phyloP scores from a whole-genome alignment of 2,113 vertebrate genomes.

The Carlito syrichta region DNA sequence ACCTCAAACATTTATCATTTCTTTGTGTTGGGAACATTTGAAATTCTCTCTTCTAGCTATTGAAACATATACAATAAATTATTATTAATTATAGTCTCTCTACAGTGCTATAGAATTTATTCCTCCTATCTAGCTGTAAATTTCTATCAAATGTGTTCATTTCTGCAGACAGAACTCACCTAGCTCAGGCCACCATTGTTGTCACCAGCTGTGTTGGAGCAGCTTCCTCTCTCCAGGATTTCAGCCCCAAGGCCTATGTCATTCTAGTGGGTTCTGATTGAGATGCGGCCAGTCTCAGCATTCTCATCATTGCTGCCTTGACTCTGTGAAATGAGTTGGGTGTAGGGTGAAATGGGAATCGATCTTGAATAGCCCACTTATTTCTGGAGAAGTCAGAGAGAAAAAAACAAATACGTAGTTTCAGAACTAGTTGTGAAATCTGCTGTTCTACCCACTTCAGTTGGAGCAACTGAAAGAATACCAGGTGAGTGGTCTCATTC shows the following conservation, averaged over 20 bases:
- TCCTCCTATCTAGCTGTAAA: neutral
- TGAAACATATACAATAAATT: neutral
- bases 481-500: too few species aligned
- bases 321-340: neutral
- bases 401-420: neutral
- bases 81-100: neutral
- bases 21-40: neutral
- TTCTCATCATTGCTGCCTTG: neutral
- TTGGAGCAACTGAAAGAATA: neutral
- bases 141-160: neutral
- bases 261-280: accelerated
- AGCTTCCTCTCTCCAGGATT: neutral
- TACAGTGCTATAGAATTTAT: neutral
- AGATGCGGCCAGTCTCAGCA: neutral
- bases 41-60: neutral
- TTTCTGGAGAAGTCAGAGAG: neutral
- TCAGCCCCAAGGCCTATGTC: neutral
- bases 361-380: neutral
- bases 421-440: neutral
- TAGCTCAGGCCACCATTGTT: too few species aligned
- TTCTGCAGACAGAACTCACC: neutral
- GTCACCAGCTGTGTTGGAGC: neutral
- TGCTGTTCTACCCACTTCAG: neutral
- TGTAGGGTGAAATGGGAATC: neutral
- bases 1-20: neutral